phyloP scores from a whole-genome alignment of 2,113 vertebrate species.

The Ceyx margarethae region DNA sequence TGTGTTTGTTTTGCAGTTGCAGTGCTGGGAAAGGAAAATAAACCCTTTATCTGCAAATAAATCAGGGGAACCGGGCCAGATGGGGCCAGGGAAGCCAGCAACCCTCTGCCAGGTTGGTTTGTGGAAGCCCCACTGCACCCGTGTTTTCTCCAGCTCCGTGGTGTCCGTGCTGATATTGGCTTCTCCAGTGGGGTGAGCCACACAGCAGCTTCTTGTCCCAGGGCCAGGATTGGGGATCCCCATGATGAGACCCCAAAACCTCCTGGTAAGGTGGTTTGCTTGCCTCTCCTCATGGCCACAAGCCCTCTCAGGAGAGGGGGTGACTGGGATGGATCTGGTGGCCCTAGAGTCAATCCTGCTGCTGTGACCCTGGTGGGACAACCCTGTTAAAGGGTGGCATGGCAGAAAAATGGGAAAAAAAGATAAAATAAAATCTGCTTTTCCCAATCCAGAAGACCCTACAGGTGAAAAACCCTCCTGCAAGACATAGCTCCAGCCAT shows the following conservation, averaged over 20 bases:
- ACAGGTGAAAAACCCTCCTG: neutral
- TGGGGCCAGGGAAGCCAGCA: neutral
- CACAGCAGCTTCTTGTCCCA: accelerated
- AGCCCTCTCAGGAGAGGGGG: neutral
- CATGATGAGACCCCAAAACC: accelerated
- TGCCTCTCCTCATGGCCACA: neutral
- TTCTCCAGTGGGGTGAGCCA: accelerated
- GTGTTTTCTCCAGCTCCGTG: accelerated
- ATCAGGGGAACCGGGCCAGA: neutral
- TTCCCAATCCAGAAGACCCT: neutral
- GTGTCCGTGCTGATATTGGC: neutral
- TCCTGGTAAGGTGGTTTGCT: neutral
- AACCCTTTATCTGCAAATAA: conserved; percentile 4
- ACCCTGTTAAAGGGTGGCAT: neutral
- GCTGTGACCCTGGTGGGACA: neutral
- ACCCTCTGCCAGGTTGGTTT: accelerated
- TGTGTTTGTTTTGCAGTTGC: neutral
- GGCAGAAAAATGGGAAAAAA: neutral
- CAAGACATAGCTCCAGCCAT: neutral
- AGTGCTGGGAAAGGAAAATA: conserved; percentile 39
- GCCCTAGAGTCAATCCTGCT: neutral
- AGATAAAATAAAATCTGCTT: neutral
- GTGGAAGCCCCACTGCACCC: accelerated
- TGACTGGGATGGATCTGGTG: neutral
- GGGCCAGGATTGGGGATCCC: neutral